A percentile compares a stretch with the other conserved stretches of the same genome.
phyloP scores from a whole-genome alignment of 2,797 vertebrate genomes.

The Orientallactaga sibirica region DNA sequence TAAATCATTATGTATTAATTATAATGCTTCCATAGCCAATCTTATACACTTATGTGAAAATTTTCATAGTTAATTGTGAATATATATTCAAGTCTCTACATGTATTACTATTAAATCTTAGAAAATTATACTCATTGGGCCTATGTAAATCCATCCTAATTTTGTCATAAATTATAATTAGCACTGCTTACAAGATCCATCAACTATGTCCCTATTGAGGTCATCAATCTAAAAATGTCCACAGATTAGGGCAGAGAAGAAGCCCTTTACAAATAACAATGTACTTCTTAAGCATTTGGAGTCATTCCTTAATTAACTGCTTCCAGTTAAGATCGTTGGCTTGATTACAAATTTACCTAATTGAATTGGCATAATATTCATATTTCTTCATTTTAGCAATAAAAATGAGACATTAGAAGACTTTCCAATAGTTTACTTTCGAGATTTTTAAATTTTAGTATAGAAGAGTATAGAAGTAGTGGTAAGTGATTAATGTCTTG shows the following conservation, averaged over 20 bases:
- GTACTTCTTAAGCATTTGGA: not conserved
- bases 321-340: not conserved
- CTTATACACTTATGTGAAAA: not conserved
- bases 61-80: constrained; percentile 3
- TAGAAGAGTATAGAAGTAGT: not conserved
- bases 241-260: not conserved
- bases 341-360: constrained; percentile 28
- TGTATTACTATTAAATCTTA: not conserved
- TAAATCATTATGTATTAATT: not conserved
- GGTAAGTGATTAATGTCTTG: not conserved
- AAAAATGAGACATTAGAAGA: not conserved
- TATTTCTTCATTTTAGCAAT: constrained; percentile 34
- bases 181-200: constrained; percentile 38
- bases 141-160: not conserved
- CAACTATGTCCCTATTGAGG: not conserved
- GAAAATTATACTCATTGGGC: not conserved
- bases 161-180: constrained; percentile 42
- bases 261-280: not conserved
- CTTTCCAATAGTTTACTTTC: not conserved
- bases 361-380: constrained; percentile 45
- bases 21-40: not conserved
- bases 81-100: not conserved
- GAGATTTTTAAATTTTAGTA: not conserved
- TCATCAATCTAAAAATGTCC: constrained; percentile 22
- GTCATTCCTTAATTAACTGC: constrained; percentile 53